phyloP scores from a whole-genome alignment of 1,140 invertebrate species.

The Vanessa atalanta region DNA sequence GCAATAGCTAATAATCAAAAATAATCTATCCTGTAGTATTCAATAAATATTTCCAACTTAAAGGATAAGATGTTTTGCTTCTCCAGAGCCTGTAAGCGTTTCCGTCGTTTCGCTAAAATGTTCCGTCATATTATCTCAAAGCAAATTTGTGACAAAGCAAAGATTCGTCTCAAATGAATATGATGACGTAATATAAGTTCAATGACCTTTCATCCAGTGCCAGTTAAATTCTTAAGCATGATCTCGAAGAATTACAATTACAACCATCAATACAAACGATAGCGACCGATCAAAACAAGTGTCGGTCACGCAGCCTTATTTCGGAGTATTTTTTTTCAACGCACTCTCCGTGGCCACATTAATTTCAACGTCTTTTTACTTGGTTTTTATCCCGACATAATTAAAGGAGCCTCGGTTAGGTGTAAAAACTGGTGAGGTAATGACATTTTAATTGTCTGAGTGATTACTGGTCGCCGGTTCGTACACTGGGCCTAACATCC shows the following conservation, averaged over 20 bases:
- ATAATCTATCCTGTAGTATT: too few species aligned
- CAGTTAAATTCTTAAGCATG: neutral
- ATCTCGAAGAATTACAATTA: constrained; percentile 10
- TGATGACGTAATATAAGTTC: neutral
- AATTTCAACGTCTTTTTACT: constrained; percentile 56
- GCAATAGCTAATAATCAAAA: too few species aligned
- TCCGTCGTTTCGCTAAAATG: too few species aligned
- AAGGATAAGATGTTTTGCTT: too few species aligned
- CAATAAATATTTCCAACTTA: too few species aligned
- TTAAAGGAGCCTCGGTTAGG: constrained; percentile 69
- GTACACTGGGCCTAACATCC: constrained; percentile 31
- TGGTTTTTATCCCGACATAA: constrained; percentile 63
- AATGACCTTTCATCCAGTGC: neutral
- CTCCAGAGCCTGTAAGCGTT: too few species aligned
- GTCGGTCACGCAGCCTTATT: constrained; percentile 44
- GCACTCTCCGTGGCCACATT: constrained; percentile 37
- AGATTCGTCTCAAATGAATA: too few species aligned
- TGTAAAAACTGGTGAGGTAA: constrained; percentile 68
- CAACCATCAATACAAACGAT: constrained; percentile 9
- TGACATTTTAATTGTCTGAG: constrained; percentile 75
- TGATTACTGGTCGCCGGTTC: constrained; percentile 61
- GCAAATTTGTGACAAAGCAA: too few species aligned
- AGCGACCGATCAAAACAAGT: constrained; percentile 28
- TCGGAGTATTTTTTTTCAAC: constrained; percentile 36
- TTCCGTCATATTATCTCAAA: too few species aligned